Percentiles rank a stretch among this genome's conserved stretches.
phyloP scores from a whole-genome alignment of 2,113 vertebrate species.

The Rhinogobius similis region DNA sequence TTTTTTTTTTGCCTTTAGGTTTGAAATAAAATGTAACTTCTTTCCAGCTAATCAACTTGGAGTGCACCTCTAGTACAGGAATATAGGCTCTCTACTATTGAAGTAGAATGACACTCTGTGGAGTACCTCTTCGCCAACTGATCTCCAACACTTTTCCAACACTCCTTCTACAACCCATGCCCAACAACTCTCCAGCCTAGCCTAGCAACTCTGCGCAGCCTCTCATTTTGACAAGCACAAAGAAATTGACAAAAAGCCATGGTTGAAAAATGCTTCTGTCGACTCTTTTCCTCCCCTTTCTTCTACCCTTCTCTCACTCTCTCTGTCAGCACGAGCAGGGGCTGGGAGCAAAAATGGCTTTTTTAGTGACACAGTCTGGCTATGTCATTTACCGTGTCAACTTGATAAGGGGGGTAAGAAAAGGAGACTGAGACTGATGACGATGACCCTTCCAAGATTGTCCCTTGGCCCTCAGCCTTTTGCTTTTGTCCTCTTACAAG shows the following conservation, averaged over 20 bases:
- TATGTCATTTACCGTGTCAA: constrained; percentile 66
- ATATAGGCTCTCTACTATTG: constrained; percentile 16
- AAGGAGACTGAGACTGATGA: constrained; percentile 68
- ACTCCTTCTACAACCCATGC: constrained; percentile 45
- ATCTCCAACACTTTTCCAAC: constrained; percentile 32
- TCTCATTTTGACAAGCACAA: constrained; percentile 60
- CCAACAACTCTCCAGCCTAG: constrained; percentile 47
- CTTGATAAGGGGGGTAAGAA: constrained; percentile 58
- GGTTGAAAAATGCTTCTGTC: constrained; percentile 58
- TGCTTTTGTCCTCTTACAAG: constrained; percentile 32
- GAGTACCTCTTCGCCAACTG: constrained; percentile 44
- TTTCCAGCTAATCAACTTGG: neutral
- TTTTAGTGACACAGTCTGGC: constrained; percentile 74
- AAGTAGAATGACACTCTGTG: constrained; percentile 20
- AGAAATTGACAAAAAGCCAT: constrained; percentile 68
- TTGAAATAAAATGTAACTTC: neutral
- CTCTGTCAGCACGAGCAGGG: constrained; percentile 62
- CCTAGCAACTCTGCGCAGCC: constrained; percentile 41
- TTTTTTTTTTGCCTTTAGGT: neutral
- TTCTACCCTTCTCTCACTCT: constrained; percentile 38
- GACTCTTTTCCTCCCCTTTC: constrained; percentile 30
- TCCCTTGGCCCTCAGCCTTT: constrained; percentile 20
- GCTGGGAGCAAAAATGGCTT: constrained; percentile 73
- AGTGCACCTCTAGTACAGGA: neutral
- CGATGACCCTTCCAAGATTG: constrained; percentile 64